These are phyloP conservation scores for Pluvianellus socialis DNA, from an alignment of 2,113 vertebrate genomes.

Conservation along the genomic window DNA sequence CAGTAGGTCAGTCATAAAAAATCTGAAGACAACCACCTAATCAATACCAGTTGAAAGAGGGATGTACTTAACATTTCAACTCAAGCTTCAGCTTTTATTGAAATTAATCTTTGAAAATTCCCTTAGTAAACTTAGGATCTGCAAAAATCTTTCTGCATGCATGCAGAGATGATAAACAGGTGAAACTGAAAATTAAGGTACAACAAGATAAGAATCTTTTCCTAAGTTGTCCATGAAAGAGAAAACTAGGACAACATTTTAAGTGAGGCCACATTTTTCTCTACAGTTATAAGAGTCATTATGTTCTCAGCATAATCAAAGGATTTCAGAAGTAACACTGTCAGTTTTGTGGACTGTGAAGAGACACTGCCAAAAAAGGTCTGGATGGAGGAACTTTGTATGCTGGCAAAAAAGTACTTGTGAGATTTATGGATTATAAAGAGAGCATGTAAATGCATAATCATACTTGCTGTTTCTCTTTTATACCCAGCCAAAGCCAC, in stretches of 20 bases:
- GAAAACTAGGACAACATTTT: not conserved
- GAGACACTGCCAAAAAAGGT: not conserved
- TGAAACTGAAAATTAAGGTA: not conserved
- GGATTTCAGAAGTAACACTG: not conserved
- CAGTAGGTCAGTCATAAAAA: not conserved
- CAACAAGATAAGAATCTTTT: not conserved
- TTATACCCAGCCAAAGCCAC: constrained; percentile 19
- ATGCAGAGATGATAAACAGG: not conserved
- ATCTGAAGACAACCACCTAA: not conserved
- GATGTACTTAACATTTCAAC: not conserved
- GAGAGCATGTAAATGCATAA: not conserved
- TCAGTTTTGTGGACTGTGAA: not conserved
- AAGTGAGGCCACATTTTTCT: not conserved
- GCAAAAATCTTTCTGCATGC: not conserved
- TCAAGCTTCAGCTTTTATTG: not conserved
- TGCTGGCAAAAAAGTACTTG: not conserved
- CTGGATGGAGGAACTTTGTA: not conserved
- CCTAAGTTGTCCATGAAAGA: not conserved
- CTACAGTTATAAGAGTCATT: not conserved
- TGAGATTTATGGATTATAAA: constrained; percentile 48
- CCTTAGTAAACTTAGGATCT: not conserved
- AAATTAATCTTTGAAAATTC: not conserved
- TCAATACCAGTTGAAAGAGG: not conserved
- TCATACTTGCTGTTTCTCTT: not conserved
- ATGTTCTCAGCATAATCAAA: not conserved